phyloP scores from a whole-genome alignment of 2,113 vertebrate genomes.

The Hypomesus transpacificus region DNA sequence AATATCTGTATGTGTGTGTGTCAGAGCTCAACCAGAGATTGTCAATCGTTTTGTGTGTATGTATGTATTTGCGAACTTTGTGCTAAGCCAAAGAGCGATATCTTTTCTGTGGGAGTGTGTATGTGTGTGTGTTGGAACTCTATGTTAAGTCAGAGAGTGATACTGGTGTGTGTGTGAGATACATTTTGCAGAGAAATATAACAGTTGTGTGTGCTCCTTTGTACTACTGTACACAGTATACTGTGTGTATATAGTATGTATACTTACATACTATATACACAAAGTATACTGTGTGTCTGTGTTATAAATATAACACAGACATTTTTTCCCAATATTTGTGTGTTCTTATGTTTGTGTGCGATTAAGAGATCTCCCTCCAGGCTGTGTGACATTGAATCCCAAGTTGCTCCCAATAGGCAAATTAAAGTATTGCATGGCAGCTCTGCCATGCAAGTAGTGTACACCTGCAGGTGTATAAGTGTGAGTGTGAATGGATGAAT shows the following conservation, averaged over 20 bases:
- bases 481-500: background rate
- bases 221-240: too few species aligned
- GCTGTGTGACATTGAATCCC: too few species aligned
- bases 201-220: background rate
- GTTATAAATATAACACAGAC: too few species aligned
- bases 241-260: too few species aligned
- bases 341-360: too few species aligned
- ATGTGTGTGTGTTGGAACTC: constrained; percentile 15
- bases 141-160: constrained; percentile 2
- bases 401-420: too few species aligned
- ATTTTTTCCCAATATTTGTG: too few species aligned
- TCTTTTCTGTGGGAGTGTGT: background rate
- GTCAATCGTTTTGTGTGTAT: background rate
- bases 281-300: too few species aligned
- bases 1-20: constrained; percentile 10
- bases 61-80: constrained; percentile 5
- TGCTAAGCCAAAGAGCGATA: background rate
- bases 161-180: constrained; percentile 15
- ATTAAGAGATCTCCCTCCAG: too few species aligned
- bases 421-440: too few species aligned
- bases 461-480: constrained; percentile 4
- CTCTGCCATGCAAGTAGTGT: too few species aligned
- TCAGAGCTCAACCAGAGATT: background rate
- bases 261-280: too few species aligned
- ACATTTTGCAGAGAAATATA: background rate